These are phyloP conservation scores for Heliconius hortense DNA, from an alignment of 2,888 invertebrate genomes.

Conservation along the genomic window DNA sequence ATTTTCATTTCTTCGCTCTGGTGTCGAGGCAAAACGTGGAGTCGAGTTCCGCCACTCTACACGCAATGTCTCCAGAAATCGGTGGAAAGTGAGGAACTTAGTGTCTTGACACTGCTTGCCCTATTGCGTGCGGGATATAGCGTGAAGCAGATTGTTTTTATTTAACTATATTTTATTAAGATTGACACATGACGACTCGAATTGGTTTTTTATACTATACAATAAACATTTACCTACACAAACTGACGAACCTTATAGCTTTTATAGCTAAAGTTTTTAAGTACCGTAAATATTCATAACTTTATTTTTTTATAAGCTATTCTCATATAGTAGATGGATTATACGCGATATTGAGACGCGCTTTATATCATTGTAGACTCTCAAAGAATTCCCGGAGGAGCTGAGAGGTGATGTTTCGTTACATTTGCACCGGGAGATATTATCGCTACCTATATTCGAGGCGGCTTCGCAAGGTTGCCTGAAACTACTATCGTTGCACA, in stretches of 20 bases:
- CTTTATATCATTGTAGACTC: constrained; percentile 84
- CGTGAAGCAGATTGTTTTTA: not conserved
- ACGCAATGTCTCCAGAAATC: too few relatives aligned
- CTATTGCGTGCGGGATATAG: too few relatives aligned
- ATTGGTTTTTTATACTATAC: not conserved
- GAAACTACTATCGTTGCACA: constrained; percentile 94
- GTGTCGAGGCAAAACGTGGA: too few relatives aligned
- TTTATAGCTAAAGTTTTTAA: not conserved
- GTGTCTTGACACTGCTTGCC: too few relatives aligned
- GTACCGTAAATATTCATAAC: not conserved
- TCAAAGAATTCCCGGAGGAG: constrained; percentile 98
- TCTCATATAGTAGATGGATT: constrained; percentile 4
- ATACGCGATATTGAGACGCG: constrained; percentile 11
- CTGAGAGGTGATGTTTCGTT: constrained; percentile 96
- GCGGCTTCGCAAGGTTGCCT: constrained; percentile 96
- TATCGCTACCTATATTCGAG: constrained; percentile 96
- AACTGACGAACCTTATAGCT: not conserved
- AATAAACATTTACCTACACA: not conserved
- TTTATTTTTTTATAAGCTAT: not conserved
- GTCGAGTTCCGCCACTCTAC: too few relatives aligned
- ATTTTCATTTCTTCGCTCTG: too few relatives aligned
- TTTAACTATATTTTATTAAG: not conserved
- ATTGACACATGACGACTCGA: too few relatives aligned
- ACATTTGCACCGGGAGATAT: constrained; percentile 96
- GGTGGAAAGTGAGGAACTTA: too few relatives aligned